Percentiles rank a stretch among this genome's conserved stretches.
phyloP scores from a whole-genome alignment of 2,113 vertebrate genomes.

The Rhabdomys dilectus region DNA sequence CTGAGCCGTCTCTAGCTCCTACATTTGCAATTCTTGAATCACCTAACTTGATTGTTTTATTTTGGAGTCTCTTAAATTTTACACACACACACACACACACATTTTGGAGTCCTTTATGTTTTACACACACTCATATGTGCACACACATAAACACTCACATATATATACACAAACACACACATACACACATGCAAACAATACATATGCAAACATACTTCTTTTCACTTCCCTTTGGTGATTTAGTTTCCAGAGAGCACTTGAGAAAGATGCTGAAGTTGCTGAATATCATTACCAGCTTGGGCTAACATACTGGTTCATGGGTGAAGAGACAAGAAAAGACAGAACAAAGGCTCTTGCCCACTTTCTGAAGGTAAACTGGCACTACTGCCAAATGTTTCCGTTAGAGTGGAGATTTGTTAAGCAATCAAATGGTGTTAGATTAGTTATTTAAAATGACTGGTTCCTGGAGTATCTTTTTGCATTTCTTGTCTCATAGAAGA shows the following conservation, averaged over 20 bases:
- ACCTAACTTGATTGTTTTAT: background rate
- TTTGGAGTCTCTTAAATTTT: background rate
- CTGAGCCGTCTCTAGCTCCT: background rate
- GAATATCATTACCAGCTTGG: slow-evolving; percentile 94
- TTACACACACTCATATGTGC: background rate
- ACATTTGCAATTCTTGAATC: slow-evolving; percentile 16
- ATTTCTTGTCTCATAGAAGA: background rate
- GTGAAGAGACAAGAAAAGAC: slow-evolving; percentile 93
- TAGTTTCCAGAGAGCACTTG: slow-evolving; percentile 92
- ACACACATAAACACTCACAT: too few species aligned
- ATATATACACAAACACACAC: background rate
- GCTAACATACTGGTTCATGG: slow-evolving; percentile 94
- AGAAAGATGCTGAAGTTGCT: slow-evolving; percentile 88
- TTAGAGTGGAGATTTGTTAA: slow-evolving; percentile 5
- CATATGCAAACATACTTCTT: background rate
- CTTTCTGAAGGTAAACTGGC: slow-evolving; percentile 92
- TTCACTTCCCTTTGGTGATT: slow-evolving; percentile 41
- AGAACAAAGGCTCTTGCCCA: slow-evolving; percentile 93
- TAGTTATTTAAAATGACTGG: background rate
- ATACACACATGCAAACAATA: too few species aligned
- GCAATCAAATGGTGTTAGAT: background rate
- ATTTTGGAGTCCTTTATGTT: background rate
- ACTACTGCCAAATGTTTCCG: slow-evolving; percentile 11
- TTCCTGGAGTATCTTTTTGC: background rate
- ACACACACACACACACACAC: background rate